phyloP scores from a whole-genome alignment of 2,113 vertebrate genomes.

The Epinephelus fuscoguttatus region DNA sequence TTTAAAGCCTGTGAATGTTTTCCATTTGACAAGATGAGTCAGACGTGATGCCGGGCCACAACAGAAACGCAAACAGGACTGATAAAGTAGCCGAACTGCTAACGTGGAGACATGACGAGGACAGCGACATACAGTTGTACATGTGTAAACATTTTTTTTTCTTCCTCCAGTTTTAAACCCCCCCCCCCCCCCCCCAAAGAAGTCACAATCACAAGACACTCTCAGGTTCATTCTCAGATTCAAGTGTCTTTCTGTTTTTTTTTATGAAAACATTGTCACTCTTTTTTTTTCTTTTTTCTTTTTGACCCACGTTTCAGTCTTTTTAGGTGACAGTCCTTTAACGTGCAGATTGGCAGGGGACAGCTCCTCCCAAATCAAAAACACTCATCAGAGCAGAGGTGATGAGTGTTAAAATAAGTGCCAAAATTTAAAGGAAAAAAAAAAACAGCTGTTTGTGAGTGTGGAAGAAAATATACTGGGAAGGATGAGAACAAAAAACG shows the following conservation, averaged over 20 bases:
- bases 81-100: constrained; percentile 10
- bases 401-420: constrained; percentile 55
- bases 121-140: constrained; percentile 58
- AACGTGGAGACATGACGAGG: constrained; percentile 36
- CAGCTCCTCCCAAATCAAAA: constrained; percentile 47
- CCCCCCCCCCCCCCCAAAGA: not conserved
- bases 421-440: constrained; percentile 16
- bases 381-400: constrained; percentile 47
- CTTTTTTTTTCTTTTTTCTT: not conserved
- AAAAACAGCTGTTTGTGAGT: not conserved
- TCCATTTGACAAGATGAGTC: not conserved
- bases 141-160: constrained; percentile 74
- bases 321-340: constrained; percentile 42
- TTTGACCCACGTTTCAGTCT: constrained; percentile 50
- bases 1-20: constrained; percentile 15
- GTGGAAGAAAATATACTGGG: constrained; percentile 16
- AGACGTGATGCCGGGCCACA: not conserved
- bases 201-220: constrained; percentile 60
- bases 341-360: constrained; percentile 56
- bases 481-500: not conserved
- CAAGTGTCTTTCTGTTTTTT: constrained; percentile 39
- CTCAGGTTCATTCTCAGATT: constrained; percentile 59
- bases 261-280: constrained; percentile 48
- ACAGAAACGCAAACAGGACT: constrained; percentile 20
- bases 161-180: constrained; percentile 62